Evolutionary conservation across 2,888 invertebrate species (phyloP), one percentile per base, ranked within the genome.

Genomic region (Drosophila rellima): DNA sequence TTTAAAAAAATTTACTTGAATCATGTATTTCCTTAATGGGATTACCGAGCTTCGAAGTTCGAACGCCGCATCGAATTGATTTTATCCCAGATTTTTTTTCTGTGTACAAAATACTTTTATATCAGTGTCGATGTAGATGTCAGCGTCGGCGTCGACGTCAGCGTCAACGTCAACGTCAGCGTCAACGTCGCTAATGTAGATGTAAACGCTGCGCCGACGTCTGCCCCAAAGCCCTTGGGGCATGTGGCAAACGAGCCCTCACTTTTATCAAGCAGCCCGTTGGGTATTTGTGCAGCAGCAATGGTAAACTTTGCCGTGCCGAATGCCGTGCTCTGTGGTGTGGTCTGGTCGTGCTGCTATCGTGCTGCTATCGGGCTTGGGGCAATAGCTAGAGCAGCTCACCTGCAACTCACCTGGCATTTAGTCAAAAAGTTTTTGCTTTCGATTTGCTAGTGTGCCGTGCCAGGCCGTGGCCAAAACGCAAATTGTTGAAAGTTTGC

Each of bases 401-500:
- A 56, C 78, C 78, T 67, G 68, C 67, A 63, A 50, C 75, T 79
- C 80, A 72, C 65, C 78, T 74, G 70, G 74, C 77, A 74, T 57
- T 61, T 77, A 73, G 82, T 88, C 78, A 67, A 86, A 84, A 84
- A 84, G 81, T 88, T 84, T 82, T 78, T 75, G 88, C 78, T 86
- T 84, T 84, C 89, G 87, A 86, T 88, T 84, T 84, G 86, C 69
- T 72, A 78, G 69, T 66, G 54, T 61, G 66, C 74, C 74, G 80
- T 88, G 83, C 83, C 83, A 84, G 87, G 83, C 83, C 83, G 84
- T 83, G 78, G 83, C 83, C 83, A 89, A 85, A 86, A 87, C 85
- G 89, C 88, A 86, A 86, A 86, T 89, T 86, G 85, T 84, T 89
- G 78, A 86, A 86, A 86, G 85, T 86, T 86, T 86, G 85, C 81